phyloP scores from a whole-genome alignment of 1,140 invertebrate genomes.

The Elymnias hypermnestra region DNA sequence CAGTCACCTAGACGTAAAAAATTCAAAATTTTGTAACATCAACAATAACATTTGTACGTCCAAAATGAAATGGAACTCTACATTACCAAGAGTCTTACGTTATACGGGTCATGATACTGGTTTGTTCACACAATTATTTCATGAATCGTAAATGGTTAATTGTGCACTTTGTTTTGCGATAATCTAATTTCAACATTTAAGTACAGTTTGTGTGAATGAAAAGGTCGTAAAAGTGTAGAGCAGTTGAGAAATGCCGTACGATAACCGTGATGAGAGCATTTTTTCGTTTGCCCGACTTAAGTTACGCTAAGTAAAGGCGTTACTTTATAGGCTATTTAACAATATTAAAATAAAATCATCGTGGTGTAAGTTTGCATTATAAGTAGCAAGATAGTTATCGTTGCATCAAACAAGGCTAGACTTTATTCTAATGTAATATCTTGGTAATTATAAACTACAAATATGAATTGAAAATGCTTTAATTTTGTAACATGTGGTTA shows the following conservation, averaged over 20 bases:
- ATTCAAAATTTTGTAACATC: neutral
- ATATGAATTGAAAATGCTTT: too few species aligned
- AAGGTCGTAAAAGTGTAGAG: conserved; percentile 5
- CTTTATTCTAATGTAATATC: too few species aligned
- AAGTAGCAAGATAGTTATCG: too few species aligned
- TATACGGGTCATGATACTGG: neutral
- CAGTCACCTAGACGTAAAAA: neutral
- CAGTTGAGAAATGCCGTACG: conserved; percentile 2
- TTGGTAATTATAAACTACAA: too few species aligned
- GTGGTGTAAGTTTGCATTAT: too few species aligned
- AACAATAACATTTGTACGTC: neutral
- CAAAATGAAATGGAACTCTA: neutral
- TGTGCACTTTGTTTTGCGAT: conserved; percentile 15
- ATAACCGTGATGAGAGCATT: conserved; percentile 1
- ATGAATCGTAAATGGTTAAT: conserved; percentile 13
- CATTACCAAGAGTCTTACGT: conserved; percentile 8
- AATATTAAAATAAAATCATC: too few species aligned
- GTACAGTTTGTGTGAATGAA: conserved; percentile 14
- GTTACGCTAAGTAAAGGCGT: too few species aligned
- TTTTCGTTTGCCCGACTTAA: too few species aligned
- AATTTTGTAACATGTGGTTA: too few species aligned
- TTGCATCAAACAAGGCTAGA: too few species aligned
- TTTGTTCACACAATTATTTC: conserved; percentile 13
- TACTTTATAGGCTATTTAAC: too few species aligned
- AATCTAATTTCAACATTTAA: conserved; percentile 13